Evolutionary conservation across 2,888 invertebrate genomes (phyloP).

Genomic region (Drosophila suboccidentalis): DNA sequence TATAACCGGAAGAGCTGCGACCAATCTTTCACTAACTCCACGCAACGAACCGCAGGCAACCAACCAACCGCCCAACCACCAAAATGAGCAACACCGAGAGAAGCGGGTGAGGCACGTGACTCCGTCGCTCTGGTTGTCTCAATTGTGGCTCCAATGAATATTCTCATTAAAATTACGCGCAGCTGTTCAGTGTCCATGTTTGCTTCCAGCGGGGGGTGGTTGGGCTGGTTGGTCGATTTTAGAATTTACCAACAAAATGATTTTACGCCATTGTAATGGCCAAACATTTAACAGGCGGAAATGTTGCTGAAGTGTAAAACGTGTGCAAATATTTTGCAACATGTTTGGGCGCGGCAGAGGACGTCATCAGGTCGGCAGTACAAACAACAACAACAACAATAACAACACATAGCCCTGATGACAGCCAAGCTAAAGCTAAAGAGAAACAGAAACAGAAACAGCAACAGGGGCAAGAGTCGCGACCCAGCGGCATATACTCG

Average conservation of each 20-base stretch:
- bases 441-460: constrained; percentile 10
- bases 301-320: constrained; percentile 74
- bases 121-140: constrained; percentile 54
- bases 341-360: constrained; percentile 14
- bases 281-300: constrained; percentile 68
- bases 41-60: constrained; percentile 26
- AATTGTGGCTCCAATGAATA: constrained; percentile 74
- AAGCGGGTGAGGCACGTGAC: constrained; percentile 38
- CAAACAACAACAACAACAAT: constrained; percentile 13
- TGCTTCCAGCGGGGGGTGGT: no score
- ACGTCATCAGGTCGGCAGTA: constrained; percentile 8
- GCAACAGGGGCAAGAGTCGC: constrained; percentile 5
- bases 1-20: constrained; percentile 56
- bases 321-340: constrained; percentile 66
- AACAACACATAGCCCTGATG: constrained; percentile 25
- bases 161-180: constrained; percentile 74
- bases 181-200: constrained; percentile 60
- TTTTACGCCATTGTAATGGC: constrained; percentile 74
- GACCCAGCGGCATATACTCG: constrained; percentile 12
- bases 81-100: constrained; percentile 3
- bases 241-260: constrained; percentile 67
- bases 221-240: constrained; percentile 39
- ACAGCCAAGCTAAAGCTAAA: constrained; percentile 38
- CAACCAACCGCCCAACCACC: constrained; percentile 9
- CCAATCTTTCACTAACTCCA: constrained; percentile 68